Evolutionary conservation across 2,888 invertebrate genomes (phyloP).

Genomic region (Scaptomyza parva): DNA sequence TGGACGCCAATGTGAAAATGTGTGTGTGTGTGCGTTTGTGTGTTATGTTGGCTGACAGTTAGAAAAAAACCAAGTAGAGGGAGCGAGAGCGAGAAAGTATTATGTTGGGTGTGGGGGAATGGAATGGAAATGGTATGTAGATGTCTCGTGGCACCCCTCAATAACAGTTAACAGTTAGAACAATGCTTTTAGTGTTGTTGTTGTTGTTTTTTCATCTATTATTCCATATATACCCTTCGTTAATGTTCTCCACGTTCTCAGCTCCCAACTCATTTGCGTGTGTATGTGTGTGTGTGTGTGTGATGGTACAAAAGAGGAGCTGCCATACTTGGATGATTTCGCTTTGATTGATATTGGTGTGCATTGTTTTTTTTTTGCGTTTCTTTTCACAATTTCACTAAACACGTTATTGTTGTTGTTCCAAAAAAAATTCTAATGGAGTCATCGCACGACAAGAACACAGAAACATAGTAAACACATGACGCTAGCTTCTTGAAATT

Average conservation of each 20-base stretch:
- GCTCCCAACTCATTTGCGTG: conserved; percentile 9
- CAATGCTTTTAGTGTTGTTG: conserved; percentile 8
- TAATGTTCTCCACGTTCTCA: conserved; percentile 10
- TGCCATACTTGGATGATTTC: conserved; percentile 38
- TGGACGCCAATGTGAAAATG: conserved; percentile 42
- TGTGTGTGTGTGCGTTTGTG: neutral
- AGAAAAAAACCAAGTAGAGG: neutral
- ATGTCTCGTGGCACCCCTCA: conserved; percentile 42
- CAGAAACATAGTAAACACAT: neutral
- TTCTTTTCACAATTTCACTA: conserved; percentile 47
- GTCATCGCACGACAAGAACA: conserved; percentile 39
- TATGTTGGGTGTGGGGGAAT: neutral
- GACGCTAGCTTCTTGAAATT: conserved; percentile 12
- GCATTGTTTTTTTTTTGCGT: conserved; percentile 56
- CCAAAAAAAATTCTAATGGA: conserved; percentile 41
- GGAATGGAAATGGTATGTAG: conserved; percentile 15
- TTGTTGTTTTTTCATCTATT: conserved; percentile 20
- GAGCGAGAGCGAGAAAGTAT: neutral
- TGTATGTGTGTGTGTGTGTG: neutral
- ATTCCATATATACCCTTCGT: conserved; percentile 1
- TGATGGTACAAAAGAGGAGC: neutral
- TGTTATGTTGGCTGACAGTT: conserved; percentile 14
- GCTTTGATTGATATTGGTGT: conserved; percentile 67
- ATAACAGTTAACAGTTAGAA: conserved; percentile 39
- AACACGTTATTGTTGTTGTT: conserved; percentile 36